These are phyloP conservation scores for Oopsacas minuta DNA, from an alignment of 37 sponge, comb jelly and placozoan genomes.

Conservation along the genomic window DNA sequence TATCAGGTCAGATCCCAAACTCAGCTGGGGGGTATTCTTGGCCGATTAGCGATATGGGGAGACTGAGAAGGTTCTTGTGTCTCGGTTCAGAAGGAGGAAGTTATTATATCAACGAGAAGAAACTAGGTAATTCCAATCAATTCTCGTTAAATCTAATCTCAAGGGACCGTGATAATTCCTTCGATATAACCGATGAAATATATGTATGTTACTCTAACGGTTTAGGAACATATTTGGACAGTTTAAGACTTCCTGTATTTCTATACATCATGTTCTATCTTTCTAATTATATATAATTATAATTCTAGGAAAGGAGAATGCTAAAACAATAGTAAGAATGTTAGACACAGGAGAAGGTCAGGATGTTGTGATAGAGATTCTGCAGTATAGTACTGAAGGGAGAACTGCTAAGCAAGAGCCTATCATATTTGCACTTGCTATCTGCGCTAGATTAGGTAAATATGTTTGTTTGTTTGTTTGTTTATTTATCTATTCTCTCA, in stretches of 20 bases:
- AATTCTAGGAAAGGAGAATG: slow-evolving; percentile 40
- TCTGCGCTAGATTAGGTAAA: slow-evolving; percentile 39
- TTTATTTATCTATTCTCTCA: neutral
- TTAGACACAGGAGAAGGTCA: slow-evolving; percentile 30
- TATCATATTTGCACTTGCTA: slow-evolving; percentile 50
- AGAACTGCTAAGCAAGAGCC: slow-evolving; percentile 59
- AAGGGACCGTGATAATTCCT: too few relatives aligned
- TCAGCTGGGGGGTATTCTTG: slow-evolving; percentile 50
- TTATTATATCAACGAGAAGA: slow-evolving; percentile 54
- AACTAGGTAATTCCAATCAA: too few relatives aligned
- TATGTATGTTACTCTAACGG: too few relatives aligned
- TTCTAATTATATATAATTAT: too few relatives aligned
- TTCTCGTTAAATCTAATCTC: too few relatives aligned
- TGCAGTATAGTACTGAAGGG: slow-evolving; percentile 44
- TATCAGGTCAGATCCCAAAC: slow-evolving; percentile 42
- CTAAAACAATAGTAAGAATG: slow-evolving; percentile 33
- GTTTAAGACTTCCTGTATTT: too few relatives aligned
- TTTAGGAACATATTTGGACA: too few relatives aligned
- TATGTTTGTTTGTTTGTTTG: neutral
- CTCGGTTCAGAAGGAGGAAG: slow-evolving; percentile 61
- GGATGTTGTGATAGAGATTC: slow-evolving; percentile 40
- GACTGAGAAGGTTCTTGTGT: slow-evolving; percentile 49
- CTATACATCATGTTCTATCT: too few relatives aligned
- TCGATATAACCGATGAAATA: too few relatives aligned
- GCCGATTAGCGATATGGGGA: slow-evolving; percentile 31